Base-by-base conservation (phyloP, 2,888 invertebrate species). In the Arctia plantaginis region DNA sequence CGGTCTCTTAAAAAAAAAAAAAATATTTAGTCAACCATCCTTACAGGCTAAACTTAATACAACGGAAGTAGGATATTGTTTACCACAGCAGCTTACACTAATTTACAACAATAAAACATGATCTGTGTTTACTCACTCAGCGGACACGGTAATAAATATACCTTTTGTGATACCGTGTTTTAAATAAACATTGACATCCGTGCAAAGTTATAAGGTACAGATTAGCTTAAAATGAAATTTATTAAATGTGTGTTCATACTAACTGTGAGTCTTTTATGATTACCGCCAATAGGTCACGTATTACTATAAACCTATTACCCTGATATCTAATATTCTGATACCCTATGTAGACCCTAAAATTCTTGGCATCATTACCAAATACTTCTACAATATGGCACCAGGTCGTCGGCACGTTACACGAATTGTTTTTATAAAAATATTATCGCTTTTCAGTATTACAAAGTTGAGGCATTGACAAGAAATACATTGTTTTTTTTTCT, bases 391-490 rank as follows among this genome's bases (percentile, higher is more conserved):
- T 30, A 67, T 33, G 23, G 33, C 15, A 67, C 23, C 47, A 59
- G 6, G 18, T 78, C 75, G 68, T 74, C 75, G 78, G 73, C 72
- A 75, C 72, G 70, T 75, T 70, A 39, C 51, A 71, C 77, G 80
- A 78, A 77, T 81, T 78, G 69, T 78, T 85, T 84, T 76, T 71
- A 77, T 41, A 27, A 81, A 82, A 67, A 69, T 44, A 81, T 76
- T 74, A 87, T 72, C 80, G 85, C 87, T 88, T 74, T 90, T 85
- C 93, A 93, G 93, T 94, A 93, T 94, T 94, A 93, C 86, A 90
- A 89, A 82, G 86, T 91, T 90, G 91, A 92, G 92, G 91, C 91
- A 88, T 89, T 83, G 67, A 69, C 55, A 72, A 77, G 77, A 75
- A 75, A 76, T 62, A 75, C 73, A 69, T 69, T 71, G 33, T 1